Evolutionary conservation across 2,113 vertebrate genomes (phyloP).

Genomic region (Meleagris gallopavo): DNA sequence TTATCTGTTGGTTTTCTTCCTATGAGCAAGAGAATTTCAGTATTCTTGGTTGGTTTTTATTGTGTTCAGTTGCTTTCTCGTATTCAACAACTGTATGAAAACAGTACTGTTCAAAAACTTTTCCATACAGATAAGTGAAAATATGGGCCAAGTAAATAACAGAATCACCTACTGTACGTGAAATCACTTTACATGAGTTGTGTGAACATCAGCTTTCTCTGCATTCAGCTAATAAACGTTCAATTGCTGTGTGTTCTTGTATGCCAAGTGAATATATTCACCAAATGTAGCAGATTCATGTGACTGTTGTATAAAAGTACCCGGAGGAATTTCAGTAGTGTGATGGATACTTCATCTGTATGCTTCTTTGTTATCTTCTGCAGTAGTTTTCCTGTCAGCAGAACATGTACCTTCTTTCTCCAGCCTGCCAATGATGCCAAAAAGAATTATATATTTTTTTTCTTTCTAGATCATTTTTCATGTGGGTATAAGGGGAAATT

Average conservation of each 20-base stretch:
- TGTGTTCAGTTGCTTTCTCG: not conserved
- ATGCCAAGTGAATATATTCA: not conserved
- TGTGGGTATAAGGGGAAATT: not conserved
- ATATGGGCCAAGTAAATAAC: not conserved
- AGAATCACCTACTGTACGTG: too few species aligned
- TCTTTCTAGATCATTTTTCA: not conserved
- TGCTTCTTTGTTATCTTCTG: not conserved
- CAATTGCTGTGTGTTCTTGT: not conserved
- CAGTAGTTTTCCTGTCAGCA: not conserved
- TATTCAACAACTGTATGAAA: not conserved
- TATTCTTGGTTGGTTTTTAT: not conserved
- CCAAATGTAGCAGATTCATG: not conserved
- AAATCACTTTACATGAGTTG: not conserved
- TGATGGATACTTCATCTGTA: not conserved
- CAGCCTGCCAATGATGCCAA: not conserved
- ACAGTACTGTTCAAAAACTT: not conserved
- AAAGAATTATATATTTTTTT: too few species aligned
- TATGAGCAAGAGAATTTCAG: not conserved
- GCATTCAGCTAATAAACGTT: not conserved
- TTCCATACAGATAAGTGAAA: not conserved
- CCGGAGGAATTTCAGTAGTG: not conserved
- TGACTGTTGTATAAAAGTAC: not conserved
- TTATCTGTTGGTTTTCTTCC: not conserved
- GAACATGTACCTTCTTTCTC: not conserved
- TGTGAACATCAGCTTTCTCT: not conserved